Percentiles rank a stretch among this genome's conserved stretches.
These are phyloP conservation scores for Cyprinodon tularosa DNA, from an alignment of 2,113 vertebrate genomes.

Conservation along the genomic window DNA sequence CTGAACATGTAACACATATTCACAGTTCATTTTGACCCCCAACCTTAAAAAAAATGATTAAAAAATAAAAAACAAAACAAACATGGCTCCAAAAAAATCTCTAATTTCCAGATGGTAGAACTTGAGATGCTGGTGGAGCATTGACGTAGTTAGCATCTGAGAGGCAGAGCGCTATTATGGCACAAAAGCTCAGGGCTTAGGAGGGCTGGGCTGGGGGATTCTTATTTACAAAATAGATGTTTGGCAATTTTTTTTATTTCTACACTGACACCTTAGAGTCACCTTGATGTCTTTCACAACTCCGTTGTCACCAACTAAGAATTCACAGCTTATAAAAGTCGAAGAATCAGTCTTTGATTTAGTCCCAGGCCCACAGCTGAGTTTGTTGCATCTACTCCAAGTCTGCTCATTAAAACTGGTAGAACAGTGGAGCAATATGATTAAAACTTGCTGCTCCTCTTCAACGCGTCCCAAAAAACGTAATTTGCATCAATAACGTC, in stretches of 20 bases:
- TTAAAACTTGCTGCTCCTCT: conserved; percentile 56
- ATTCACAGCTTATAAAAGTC: conserved; percentile 73
- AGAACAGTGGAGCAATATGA: conserved; percentile 38
- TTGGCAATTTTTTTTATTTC: conserved; percentile 66
- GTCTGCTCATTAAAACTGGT: conserved; percentile 69
- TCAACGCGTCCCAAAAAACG: conserved; percentile 45
- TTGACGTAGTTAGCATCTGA: conserved; percentile 68
- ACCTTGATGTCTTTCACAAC: conserved; percentile 33
- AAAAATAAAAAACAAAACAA: conserved; percentile 40
- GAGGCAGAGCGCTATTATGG: conserved; percentile 72
- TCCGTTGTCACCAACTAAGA: conserved; percentile 35
- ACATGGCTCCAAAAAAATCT: conserved; percentile 12
- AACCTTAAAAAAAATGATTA: background rate
- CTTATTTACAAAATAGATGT: conserved; percentile 78
- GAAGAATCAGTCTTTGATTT: conserved; percentile 26
- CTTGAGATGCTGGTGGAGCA: conserved; percentile 66
- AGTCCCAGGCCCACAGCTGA: conserved; percentile 40
- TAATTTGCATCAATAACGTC: conserved; percentile 52
- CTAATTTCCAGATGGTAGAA: conserved; percentile 58
- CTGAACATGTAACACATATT: conserved; percentile 68
- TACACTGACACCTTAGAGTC: conserved; percentile 48
- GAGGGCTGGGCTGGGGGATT: conserved; percentile 54
- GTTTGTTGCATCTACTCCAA: conserved; percentile 52
- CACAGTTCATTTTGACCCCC: conserved; percentile 70
- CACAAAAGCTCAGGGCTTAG: conserved; percentile 68